Evolutionary conservation across 1,140 invertebrate species (phyloP).

Genomic region (Panonychus citri): DNA sequence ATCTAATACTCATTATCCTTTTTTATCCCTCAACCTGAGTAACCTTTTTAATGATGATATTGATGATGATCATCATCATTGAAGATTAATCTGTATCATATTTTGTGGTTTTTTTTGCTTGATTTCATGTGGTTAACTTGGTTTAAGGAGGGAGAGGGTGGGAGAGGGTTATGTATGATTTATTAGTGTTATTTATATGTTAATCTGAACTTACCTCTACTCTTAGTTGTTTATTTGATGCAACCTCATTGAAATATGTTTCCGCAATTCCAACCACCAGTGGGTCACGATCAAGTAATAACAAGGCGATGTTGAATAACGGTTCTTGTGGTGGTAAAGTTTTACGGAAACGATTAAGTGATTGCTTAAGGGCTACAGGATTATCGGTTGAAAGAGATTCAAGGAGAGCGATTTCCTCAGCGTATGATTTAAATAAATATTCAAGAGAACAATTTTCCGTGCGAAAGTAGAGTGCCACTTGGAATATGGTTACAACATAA

Average conservation of each 20-base stretch:
- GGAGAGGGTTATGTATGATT: too few species aligned
- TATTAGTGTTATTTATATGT: too few species aligned
- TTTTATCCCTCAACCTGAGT: too few species aligned
- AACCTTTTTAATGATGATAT: too few species aligned
- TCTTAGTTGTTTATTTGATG: neutral
- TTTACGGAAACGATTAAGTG: neutral
- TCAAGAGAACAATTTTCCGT: constrained; percentile 1
- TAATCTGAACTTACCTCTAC: neutral
- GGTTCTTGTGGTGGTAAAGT: neutral
- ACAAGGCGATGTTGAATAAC: neutral
- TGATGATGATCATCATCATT: too few species aligned
- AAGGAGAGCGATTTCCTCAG: neutral
- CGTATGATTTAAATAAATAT: neutral
- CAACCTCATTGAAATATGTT: neutral
- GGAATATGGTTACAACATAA: constrained; percentile 1
- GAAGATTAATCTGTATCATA: too few species aligned
- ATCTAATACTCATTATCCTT: too few species aligned
- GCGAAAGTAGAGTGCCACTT: neutral
- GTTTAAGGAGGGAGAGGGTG: too few species aligned
- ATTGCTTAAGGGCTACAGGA: neutral
- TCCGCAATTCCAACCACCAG: neutral
- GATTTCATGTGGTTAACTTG: too few species aligned
- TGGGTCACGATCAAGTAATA: neutral
- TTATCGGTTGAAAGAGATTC: neutral
- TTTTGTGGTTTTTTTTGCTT: too few species aligned